These are phyloP conservation scores for Arion vulgaris DNA, from an alignment of 1,140 invertebrate genomes.

Conservation along the genomic window DNA sequence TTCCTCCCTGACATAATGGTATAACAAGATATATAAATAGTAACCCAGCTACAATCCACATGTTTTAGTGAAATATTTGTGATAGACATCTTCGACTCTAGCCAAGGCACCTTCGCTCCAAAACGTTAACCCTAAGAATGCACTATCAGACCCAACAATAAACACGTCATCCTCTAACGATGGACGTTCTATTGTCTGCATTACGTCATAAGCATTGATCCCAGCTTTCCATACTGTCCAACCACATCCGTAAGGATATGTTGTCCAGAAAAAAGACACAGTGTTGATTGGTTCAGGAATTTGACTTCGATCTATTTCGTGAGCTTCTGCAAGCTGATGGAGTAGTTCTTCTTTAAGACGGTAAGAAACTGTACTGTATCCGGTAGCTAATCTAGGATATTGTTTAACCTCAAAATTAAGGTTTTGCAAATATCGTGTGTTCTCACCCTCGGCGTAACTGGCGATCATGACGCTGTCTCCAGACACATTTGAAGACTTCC, in stretches of 20 bases:
- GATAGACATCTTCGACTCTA: not conserved
- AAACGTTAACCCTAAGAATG: not conserved
- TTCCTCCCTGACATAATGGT: too few relatives aligned
- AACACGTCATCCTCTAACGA: constrained; percentile 25
- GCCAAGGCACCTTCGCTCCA: constrained; percentile 6
- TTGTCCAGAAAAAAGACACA: constrained; percentile 1
- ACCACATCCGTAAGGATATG: not conserved
- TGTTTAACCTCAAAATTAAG: not conserved
- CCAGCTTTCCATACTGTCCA: not conserved
- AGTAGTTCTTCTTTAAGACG: not conserved
- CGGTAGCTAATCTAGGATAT: not conserved
- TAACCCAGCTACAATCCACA: too few relatives aligned
- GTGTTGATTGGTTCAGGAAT: constrained; percentile 14
- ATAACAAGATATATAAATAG: too few relatives aligned
- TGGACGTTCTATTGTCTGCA: not conserved
- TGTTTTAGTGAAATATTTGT: constrained; percentile 6
- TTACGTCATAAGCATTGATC: not conserved
- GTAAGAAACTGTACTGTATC: not conserved
- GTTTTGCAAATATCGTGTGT: not conserved
- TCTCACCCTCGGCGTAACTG: not conserved
- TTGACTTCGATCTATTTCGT: not conserved
- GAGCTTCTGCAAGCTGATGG: not conserved
- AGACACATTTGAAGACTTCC: not conserved
- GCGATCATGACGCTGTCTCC: not conserved
- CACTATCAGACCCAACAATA: constrained; percentile 16